Evolutionary conservation across 1,140 invertebrate species (phyloP).

Genomic region (Aphelinus atriplicis): DNA sequence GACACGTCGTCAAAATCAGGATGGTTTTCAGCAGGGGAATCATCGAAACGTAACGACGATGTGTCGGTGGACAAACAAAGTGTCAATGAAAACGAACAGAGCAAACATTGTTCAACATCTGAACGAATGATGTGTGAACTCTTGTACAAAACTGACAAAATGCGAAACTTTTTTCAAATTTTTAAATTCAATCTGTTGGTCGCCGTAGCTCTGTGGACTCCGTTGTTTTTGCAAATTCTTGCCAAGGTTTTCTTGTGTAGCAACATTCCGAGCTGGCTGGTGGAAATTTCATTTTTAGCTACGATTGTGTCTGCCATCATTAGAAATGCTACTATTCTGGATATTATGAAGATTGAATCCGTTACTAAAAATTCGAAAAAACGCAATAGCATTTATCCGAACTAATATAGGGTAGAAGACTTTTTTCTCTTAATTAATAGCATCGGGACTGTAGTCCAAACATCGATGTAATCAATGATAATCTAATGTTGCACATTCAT

Average conservation of each 20-base stretch:
- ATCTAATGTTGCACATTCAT: no score
- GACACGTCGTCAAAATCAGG: neutral
- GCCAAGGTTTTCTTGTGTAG: constrained; percentile 5
- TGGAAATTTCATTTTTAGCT: neutral
- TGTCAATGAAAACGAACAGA: neutral
- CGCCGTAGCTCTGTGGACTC: neutral
- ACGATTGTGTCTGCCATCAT: neutral
- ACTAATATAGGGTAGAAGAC: neutral
- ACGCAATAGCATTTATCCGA: neutral
- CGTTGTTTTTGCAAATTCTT: constrained; percentile 11
- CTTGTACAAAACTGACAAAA: neutral
- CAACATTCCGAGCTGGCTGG: neutral
- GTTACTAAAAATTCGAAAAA: neutral
- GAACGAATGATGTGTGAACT: neutral
- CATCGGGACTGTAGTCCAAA: no score
- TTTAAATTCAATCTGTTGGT: neutral
- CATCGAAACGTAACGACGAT: neutral
- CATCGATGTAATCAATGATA: no score
- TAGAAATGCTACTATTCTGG: constrained; percentile 13
- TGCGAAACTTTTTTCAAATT: neutral
- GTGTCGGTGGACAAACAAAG: neutral
- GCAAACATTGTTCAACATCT: neutral
- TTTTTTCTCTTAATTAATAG: no score
- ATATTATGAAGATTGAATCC: neutral
- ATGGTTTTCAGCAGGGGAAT: neutral